Conservation (phyloP, 2,797 vertebrate genomes). For the Cossypha heuglini region DNA sequence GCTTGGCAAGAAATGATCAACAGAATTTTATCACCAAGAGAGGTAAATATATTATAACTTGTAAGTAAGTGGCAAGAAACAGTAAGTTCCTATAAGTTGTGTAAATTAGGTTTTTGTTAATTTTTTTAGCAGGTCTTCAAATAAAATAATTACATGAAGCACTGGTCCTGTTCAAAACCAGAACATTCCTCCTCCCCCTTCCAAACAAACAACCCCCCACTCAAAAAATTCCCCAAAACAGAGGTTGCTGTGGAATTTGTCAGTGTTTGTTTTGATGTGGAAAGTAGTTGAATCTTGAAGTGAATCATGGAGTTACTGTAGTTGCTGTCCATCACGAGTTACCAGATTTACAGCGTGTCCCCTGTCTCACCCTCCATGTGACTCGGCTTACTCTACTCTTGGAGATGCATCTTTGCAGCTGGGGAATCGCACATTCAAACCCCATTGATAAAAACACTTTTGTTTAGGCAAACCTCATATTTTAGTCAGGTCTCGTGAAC, state of each 20-base stretch:
- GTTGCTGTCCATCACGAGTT: neutral
- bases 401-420: neutral
- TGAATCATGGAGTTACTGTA: neutral
- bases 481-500: neutral
- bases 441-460: neutral
- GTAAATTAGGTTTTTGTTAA: neutral
- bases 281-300: neutral
- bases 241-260: neutral
- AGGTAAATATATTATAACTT: neutral
- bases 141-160: neutral
- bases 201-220: rapidly evolving
- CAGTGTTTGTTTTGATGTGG: neutral
- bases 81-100: neutral
- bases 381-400: neutral
- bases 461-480: neutral
- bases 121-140: neutral
- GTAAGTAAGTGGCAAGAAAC: neutral
- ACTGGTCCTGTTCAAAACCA: neutral
- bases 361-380: neutral
- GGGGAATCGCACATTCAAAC: neutral
- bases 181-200: rapidly evolving
- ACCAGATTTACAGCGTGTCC: neutral
- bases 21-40: constrained; percentile 8
- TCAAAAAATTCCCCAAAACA: neutral
- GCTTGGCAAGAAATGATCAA: constrained; percentile 24